Conservation (phyloP, 2,888 invertebrate species). For the Tetramorium bicarinatum region DNA sequence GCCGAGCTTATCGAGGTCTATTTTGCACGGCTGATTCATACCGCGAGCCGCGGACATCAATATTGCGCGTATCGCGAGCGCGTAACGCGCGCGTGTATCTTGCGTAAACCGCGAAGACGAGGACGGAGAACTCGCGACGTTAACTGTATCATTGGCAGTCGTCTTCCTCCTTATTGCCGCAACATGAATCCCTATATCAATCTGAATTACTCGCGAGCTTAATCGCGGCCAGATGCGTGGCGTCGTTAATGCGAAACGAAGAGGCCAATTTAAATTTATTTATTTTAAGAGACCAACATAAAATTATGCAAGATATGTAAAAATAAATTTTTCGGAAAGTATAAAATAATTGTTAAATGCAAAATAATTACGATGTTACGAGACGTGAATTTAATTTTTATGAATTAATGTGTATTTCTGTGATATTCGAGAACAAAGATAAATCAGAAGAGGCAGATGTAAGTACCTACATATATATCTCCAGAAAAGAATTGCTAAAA, state of each 20-base stretch:
- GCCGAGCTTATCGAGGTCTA: conserved; percentile 67
- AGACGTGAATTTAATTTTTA: neutral
- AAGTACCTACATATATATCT: neutral
- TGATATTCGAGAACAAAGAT: neutral
- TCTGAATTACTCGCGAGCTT: conserved; percentile 23
- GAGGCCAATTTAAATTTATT: neutral
- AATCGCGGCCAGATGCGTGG: neutral
- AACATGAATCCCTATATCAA: neutral
- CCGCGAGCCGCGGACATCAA: conserved; percentile 61
- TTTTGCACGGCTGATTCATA: conserved; percentile 75
- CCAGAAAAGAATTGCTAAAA: neutral
- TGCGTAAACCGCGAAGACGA: conserved; percentile 31
- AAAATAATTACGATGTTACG: neutral
- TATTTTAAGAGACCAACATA: neutral
- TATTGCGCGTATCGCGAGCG: conserved; percentile 60
- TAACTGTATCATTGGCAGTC: neutral
- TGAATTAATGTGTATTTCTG: neutral
- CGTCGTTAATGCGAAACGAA: neutral
- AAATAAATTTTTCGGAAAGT: neutral
- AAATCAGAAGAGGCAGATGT: neutral
- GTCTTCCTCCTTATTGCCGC: conserved; percentile 12
- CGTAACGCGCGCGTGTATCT: conserved; percentile 50
- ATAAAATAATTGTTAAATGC: neutral
- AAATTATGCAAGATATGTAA: neutral
- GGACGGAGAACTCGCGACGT: neutral